A percentile compares a stretch with the other conserved stretches of the same genome.
Evolutionary conservation across 2,888 invertebrate genomes (phyloP).

Genomic region (Hofmannophila pseudospretella): DNA sequence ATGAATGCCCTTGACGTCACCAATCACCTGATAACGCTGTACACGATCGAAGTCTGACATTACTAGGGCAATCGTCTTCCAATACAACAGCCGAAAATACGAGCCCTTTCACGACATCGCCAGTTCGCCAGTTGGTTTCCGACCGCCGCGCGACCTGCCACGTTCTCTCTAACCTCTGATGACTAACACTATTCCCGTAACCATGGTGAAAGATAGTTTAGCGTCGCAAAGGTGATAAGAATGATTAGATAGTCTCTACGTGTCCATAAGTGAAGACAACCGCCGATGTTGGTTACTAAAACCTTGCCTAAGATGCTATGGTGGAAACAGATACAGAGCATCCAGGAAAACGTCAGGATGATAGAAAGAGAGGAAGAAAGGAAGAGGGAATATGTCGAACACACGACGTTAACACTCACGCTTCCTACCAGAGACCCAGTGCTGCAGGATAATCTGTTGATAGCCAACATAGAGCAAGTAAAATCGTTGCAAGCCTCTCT

Average conservation of each 20-base stretch:
- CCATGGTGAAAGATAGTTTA: constrained; percentile 54
- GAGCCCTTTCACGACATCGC: constrained; percentile 47
- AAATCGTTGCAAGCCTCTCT: constrained; percentile 82
- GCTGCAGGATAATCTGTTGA: constrained; percentile 57
- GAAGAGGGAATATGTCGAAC: constrained; percentile 46
- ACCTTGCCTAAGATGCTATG: constrained; percentile 62
- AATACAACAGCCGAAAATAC: constrained; percentile 46
- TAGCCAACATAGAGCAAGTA: constrained; percentile 74
- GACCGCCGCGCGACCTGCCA: constrained; percentile 52
- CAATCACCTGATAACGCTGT: constrained; percentile 55
- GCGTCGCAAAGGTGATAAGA: constrained; percentile 31
- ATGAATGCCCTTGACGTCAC: constrained; percentile 56
- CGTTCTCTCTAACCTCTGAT: constrained; percentile 34
- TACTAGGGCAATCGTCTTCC: constrained; percentile 49
- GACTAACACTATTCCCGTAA: constrained; percentile 39
- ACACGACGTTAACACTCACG: constrained; percentile 54
- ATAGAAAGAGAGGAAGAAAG: constrained; percentile 61
- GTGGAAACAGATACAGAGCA: constrained; percentile 69
- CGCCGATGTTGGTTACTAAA: constrained; percentile 28
- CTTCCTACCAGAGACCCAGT: constrained; percentile 57
- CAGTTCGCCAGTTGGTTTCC: constrained; percentile 66
- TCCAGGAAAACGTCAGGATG: constrained; percentile 57
- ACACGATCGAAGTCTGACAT: constrained; percentile 51
- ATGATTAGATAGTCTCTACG: constrained; percentile 30
- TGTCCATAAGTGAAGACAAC: constrained; percentile 28